phyloP scores from a whole-genome alignment of 1,140 invertebrate species.

The Drosophila mojavensis region DNA sequence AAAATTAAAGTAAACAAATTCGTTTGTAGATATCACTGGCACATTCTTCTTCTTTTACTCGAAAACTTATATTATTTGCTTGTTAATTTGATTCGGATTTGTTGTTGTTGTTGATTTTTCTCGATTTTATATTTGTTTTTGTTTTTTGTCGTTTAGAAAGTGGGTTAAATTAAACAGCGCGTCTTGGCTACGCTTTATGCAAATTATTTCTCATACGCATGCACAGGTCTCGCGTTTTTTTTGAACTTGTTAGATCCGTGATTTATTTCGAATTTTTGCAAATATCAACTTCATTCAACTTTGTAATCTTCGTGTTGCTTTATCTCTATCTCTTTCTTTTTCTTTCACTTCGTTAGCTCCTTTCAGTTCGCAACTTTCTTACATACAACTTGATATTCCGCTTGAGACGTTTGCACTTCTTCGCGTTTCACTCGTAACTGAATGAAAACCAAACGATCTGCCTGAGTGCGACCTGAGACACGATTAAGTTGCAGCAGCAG shows the following conservation, averaged over 20 bases:
- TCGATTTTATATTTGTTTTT: slow-evolving; percentile 41
- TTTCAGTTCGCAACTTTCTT: slow-evolving; percentile 48
- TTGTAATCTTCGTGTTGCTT: slow-evolving; percentile 62
- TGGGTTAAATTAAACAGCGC: slow-evolving; percentile 67
- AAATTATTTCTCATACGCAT: slow-evolving; percentile 48
- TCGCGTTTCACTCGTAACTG: slow-evolving; percentile 69
- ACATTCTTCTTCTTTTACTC: slow-evolving; percentile 48
- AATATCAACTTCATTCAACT: slow-evolving; percentile 76
- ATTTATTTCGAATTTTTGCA: slow-evolving; percentile 69
- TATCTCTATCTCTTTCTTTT: slow-evolving; percentile 30
- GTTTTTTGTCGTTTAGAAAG: slow-evolving; percentile 72
- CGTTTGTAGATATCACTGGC: slow-evolving; percentile 60
- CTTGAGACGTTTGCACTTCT: slow-evolving; percentile 73
- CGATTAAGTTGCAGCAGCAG: slow-evolving; percentile 32
- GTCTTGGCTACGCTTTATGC: slow-evolving; percentile 65
- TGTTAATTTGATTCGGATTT: slow-evolving; percentile 72
- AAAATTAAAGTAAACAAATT: slow-evolving; percentile 54
- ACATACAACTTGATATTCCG: slow-evolving; percentile 68
- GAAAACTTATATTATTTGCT: slow-evolving; percentile 62
- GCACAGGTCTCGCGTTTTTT: slow-evolving; percentile 24
- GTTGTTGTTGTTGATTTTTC: slow-evolving; percentile 54
- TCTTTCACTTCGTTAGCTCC: slow-evolving; percentile 46
- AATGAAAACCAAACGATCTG: slow-evolving; percentile 41
- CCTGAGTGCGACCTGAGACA: slow-evolving; percentile 24
- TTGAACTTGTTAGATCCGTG: slow-evolving; percentile 57